phyloP scores from a whole-genome alignment of 2,888 invertebrate genomes.

The Ditylenchus weischeri region DNA sequence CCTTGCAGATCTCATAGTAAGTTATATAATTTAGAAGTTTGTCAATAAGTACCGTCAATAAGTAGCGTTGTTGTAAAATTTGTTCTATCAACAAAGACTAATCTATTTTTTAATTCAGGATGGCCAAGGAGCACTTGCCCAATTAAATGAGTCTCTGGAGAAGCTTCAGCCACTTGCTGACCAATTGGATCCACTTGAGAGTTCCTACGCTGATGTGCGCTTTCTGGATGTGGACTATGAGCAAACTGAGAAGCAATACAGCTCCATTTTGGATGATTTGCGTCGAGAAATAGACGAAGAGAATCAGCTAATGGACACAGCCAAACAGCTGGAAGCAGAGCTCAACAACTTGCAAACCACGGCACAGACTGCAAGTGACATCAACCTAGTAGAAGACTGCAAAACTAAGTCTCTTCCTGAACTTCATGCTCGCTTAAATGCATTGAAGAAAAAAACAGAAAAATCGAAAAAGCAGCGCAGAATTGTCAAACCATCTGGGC shows the following conservation, averaged over 20 bases:
- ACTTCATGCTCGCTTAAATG: not conserved
- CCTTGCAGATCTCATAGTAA: constrained; percentile 6
- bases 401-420: not conserved
- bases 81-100: not conserved
- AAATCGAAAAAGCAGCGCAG: not conserved
- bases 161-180: constrained; percentile 4
- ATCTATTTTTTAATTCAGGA: not conserved
- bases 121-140: constrained; percentile 2
- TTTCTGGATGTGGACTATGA: constrained; percentile 3
- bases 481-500: not conserved
- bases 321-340: constrained; percentile 2
- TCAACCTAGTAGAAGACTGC: not conserved
- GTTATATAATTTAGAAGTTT: too few relatives aligned
- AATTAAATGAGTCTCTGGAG: not conserved
- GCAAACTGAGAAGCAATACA: constrained; percentile 1
- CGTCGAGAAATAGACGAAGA: constrained; percentile 1
- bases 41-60: too few relatives aligned
- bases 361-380: not conserved
- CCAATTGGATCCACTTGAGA: constrained; percentile 4
- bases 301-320: not conserved
- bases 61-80: too few relatives aligned
- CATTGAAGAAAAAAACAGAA: not conserved
- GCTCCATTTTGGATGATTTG: not conserved
- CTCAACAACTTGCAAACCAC: not conserved
- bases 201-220: not conserved